These are phyloP conservation scores for Heptranchias perlo DNA, from an alignment of 2,113 vertebrate species.

Conservation along the genomic window DNA sequence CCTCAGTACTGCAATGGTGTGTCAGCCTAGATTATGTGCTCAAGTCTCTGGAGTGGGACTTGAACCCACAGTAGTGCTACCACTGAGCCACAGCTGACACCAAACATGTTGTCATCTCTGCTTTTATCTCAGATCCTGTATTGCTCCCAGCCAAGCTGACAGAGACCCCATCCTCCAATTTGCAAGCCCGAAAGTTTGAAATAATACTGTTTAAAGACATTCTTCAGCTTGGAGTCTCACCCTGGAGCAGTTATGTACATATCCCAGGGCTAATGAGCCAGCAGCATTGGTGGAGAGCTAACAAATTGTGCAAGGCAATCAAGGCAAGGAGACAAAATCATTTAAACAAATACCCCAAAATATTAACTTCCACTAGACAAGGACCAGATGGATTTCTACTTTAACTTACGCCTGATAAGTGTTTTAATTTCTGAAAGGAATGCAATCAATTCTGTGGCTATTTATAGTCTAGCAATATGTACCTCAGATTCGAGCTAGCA, in stretches of 20 bases:
- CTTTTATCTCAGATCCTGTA: neutral
- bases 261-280: neutral
- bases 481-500: neutral
- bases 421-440: neutral
- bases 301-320: neutral
- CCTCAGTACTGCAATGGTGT: neutral
- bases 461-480: neutral
- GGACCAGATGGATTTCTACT: neutral
- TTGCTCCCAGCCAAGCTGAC: neutral
- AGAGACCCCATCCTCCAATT: neutral
- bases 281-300: neutral
- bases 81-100: neutral
- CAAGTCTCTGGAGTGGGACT: neutral
- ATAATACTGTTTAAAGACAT: neutral
- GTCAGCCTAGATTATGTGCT: neutral
- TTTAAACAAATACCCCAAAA: neutral
- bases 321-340: neutral
- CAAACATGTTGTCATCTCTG: neutral
- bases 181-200: neutral
- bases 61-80: too few species aligned
- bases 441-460: neutral
- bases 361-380: neutral
- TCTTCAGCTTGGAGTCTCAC: neutral
- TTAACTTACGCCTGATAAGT: too few species aligned
- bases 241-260: neutral